These are phyloP conservation scores for Coranthus polyacanthus DNA, from an alignment of 2,797 vertebrate genomes.

Conservation along the genomic window DNA sequence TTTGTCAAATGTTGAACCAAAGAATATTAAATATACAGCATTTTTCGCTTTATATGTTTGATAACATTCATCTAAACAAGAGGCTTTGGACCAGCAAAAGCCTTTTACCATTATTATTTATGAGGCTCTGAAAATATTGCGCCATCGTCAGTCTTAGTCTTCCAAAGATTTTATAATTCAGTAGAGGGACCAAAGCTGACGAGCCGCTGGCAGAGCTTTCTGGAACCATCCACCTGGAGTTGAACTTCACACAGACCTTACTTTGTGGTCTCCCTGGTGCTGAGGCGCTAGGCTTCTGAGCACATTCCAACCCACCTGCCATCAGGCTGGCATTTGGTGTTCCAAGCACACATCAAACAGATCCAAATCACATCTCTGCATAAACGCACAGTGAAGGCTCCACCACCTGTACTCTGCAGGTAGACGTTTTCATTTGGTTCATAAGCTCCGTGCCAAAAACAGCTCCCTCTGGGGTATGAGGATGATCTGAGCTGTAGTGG, in stretches of 20 bases:
- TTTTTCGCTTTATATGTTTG: conserved; percentile 18
- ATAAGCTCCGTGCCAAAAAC: conserved; percentile 55
- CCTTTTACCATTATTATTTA: conserved; percentile 31
- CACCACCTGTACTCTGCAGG: conserved; percentile 76
- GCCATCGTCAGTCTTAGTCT: conserved; percentile 26
- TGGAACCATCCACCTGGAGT: conserved; percentile 63
- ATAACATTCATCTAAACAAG: conserved; percentile 14
- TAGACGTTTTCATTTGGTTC: conserved; percentile 69
- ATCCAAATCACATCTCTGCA: conserved; percentile 68
- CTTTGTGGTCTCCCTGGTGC: conserved; percentile 55
- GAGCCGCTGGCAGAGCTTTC: conserved; percentile 63
- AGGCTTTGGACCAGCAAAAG: background rate
- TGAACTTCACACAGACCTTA: conserved; percentile 72
- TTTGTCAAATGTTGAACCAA: background rate
- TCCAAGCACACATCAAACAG: conserved; percentile 77
- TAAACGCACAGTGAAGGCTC: conserved; percentile 50
- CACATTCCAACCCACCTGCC: conserved; percentile 81
- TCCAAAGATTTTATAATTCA: conserved; percentile 56
- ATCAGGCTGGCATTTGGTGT: conserved; percentile 65
- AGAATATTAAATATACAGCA: background rate
- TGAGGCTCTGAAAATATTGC: conserved; percentile 32
- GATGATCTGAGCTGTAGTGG: conserved; percentile 55
- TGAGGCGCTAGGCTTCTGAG: conserved; percentile 73
- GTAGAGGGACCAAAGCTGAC: conserved; percentile 33
- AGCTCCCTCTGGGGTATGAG: conserved; percentile 40